These are phyloP conservation scores for Trilocha varians DNA, from an alignment of 2,888 invertebrate genomes.

Conservation along the genomic window DNA sequence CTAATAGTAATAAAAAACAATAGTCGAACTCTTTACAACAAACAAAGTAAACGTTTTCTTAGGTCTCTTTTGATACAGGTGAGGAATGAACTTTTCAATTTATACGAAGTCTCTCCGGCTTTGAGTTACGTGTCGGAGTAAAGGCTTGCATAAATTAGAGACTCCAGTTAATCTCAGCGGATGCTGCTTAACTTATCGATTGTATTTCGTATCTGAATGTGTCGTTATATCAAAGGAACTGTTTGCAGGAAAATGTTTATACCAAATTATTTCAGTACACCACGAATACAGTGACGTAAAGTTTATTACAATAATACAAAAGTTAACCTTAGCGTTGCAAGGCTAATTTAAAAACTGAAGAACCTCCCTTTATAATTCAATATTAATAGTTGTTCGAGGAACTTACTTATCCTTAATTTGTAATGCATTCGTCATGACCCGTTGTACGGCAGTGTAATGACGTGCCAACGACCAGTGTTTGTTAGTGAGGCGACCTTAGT, in stretches of 20 bases:
- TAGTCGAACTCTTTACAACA: not conserved
- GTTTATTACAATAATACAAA: too few relatives aligned
- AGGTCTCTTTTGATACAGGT: not conserved
- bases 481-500: too few relatives aligned
- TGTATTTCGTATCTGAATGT: too few relatives aligned
- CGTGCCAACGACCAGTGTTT: slow-evolving; percentile 26
- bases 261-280: too few relatives aligned
- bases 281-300: too few relatives aligned
- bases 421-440: slow-evolving; percentile 20
- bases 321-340: too few relatives aligned
- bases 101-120: not conserved
- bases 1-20: too few relatives aligned
- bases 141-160: not conserved
- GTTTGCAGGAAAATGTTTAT: too few relatives aligned
- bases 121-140: not conserved
- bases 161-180: not conserved
- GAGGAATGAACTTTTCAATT: not conserved
- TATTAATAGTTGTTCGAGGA: not conserved
- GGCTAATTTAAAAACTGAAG: too few relatives aligned
- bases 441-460: slow-evolving; percentile 18
- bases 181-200: not conserved
- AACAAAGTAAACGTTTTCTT: not conserved
- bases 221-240: too few relatives aligned
- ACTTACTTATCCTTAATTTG: slow-evolving; percentile 19
- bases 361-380: too few relatives aligned